phyloP scores from a whole-genome alignment of 2,797 vertebrate genomes.

The Setipinna tenuifilis region DNA sequence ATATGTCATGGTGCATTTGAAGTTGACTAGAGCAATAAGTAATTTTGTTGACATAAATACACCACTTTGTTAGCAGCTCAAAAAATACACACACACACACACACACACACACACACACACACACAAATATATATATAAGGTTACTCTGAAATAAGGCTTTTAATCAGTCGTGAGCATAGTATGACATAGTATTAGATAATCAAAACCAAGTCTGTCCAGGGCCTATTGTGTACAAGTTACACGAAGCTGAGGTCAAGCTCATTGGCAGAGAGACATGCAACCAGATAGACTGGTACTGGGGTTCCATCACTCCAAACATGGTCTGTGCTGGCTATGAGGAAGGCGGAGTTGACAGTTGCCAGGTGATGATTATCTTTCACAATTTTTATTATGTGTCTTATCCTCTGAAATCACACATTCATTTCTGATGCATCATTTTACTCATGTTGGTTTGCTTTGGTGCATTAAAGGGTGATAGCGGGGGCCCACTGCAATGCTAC shows the following conservation, averaged over 20 bases:
- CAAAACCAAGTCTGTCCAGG: not conserved
- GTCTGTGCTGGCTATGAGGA: conserved; percentile 63
- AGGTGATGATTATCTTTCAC: conserved; percentile 47
- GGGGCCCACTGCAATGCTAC: conserved; percentile 71
- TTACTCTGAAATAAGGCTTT: too few relatives aligned
- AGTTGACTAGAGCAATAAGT: too few relatives aligned
- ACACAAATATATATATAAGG: too few relatives aligned
- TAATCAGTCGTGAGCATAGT: not conserved
- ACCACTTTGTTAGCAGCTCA: too few relatives aligned
- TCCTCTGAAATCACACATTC: not conserved
- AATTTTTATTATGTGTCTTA: not conserved
- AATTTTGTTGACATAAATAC: too few relatives aligned
- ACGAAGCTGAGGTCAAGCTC: conserved; percentile 65
- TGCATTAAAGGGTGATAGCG: conserved; percentile 65
- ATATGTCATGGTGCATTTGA: too few relatives aligned
- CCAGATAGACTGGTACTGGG: conserved; percentile 56
- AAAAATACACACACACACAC: too few relatives aligned
- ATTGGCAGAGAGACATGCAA: conserved; percentile 64
- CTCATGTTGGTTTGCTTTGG: not conserved
- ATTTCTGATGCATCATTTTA: not conserved
- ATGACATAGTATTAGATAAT: not conserved
- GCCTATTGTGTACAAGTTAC: conserved; percentile 49
- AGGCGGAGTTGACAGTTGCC: conserved; percentile 58
- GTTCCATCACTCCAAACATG: conserved; percentile 62
- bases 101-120: too few relatives aligned